phyloP scores from a whole-genome alignment of 2,113 vertebrate species.

The Gorilla gorilla region DNA sequence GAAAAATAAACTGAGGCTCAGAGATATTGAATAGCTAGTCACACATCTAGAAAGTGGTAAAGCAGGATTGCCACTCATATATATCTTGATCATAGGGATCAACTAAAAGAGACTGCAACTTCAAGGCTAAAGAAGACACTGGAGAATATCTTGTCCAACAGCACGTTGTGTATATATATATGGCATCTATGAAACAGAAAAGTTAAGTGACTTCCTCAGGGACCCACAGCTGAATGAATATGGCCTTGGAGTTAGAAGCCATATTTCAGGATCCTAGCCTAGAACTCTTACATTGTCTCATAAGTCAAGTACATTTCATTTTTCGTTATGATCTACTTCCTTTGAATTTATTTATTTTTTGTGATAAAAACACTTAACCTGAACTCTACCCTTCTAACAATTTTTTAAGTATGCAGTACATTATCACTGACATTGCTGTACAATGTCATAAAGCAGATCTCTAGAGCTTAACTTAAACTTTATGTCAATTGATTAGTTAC shows the following conservation, averaged over 20 bases:
- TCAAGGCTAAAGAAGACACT: neutral
- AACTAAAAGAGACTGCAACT: neutral
- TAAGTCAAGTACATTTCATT: neutral
- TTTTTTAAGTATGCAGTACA: neutral
- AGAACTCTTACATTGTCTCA: neutral
- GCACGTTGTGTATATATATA: neutral
- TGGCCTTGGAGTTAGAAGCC: neutral
- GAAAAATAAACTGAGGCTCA: constrained; percentile 1
- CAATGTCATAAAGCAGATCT: neutral
- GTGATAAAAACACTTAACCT: neutral
- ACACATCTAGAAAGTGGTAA: neutral
- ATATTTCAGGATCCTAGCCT: neutral
- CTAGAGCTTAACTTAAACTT: neutral
- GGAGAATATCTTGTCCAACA: neutral
- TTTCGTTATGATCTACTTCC: neutral
- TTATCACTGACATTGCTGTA: neutral
- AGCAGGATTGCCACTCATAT: neutral
- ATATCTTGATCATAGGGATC: neutral
- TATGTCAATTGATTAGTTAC: neutral
- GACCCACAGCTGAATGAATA: neutral
- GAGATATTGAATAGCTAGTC: neutral
- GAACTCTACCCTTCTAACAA: neutral
- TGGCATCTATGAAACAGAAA: neutral
- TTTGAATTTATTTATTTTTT: neutral
- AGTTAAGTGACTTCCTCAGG: neutral